These are phyloP conservation scores for Ametastegia equiseti DNA, from an alignment of 2,888 invertebrate genomes.

Conservation along the genomic window DNA sequence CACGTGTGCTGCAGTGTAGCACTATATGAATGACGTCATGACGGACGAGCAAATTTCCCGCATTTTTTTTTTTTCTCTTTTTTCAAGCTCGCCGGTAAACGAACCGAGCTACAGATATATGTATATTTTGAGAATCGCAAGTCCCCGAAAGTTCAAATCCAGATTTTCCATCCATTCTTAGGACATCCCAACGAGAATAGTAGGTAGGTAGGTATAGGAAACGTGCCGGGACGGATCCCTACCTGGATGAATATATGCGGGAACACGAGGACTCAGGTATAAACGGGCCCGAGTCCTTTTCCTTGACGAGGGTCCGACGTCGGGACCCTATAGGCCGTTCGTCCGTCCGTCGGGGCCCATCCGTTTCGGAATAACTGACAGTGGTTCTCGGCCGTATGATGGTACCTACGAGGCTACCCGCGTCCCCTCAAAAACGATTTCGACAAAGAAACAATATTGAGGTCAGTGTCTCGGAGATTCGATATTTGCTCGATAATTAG, in stretches of 20 bases:
- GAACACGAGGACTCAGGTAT: slow-evolving; percentile 47
- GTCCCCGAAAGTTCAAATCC: slow-evolving; percentile 12
- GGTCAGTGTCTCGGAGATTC: slow-evolving; percentile 28
- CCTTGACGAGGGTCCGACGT: slow-evolving; percentile 69
- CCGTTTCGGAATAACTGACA: slow-evolving; percentile 49
- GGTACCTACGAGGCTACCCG: background rate
- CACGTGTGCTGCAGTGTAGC: background rate
- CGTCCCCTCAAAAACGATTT: background rate
- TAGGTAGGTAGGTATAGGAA: slow-evolving; percentile 62
- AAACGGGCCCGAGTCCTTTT: slow-evolving; percentile 44
- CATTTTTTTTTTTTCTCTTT: no score
- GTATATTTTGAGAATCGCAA: no score
- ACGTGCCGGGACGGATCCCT: background rate
- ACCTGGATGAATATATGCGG: slow-evolving; percentile 46
- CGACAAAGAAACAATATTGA: slow-evolving; percentile 41
- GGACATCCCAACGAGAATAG: slow-evolving; percentile 50
- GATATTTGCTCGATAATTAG: slow-evolving; percentile 21
- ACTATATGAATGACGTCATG: background rate
- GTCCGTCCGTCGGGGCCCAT: slow-evolving; percentile 34
- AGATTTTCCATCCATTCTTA: background rate
- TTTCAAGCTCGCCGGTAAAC: no score
- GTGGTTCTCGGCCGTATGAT: slow-evolving; percentile 44
- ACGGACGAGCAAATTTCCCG: background rate
- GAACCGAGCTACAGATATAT: no score
- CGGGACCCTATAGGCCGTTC: slow-evolving; percentile 49